A percentile compares a stretch with the other conserved stretches of the same genome.
Conservation (phyloP, 2,113 vertebrate genomes). For the Sturnira hondurensis region DNA sequence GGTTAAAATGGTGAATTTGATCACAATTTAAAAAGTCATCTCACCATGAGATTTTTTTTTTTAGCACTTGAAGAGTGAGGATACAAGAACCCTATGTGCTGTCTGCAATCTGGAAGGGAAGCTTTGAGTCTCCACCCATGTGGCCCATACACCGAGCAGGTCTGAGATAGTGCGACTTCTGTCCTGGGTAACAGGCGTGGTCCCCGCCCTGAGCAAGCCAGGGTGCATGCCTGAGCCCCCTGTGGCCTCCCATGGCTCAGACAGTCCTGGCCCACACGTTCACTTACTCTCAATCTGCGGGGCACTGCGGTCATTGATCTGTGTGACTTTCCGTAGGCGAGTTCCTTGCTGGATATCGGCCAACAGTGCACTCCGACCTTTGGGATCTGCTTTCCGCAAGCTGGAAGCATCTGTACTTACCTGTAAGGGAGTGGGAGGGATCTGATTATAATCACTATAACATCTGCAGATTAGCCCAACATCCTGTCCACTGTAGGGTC, state of each 20-base stretch:
- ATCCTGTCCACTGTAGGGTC: not conserved
- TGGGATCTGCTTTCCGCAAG: constrained; percentile 76
- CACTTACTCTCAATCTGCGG: constrained; percentile 91
- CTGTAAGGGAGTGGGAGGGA: constrained; percentile 65
- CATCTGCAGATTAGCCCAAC: not conserved
- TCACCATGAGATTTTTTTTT: not conserved
- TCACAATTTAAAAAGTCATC: not conserved
- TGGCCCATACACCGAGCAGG: not conserved
- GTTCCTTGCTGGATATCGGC: constrained; percentile 95
- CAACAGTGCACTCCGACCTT: constrained; percentile 88
- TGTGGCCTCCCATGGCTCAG: accelerated
- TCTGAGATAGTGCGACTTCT: not conserved
- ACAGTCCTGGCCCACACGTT: accelerated
- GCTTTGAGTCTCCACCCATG: not conserved
- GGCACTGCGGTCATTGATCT: constrained; percentile 92
- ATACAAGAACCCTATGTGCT: not conserved
- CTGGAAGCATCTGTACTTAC: constrained; percentile 75
- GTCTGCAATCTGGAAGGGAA: not conserved
- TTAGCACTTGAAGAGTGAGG: not conserved
- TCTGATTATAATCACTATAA: not conserved
- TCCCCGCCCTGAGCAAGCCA: not conserved
- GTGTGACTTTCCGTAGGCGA: constrained; percentile 88
- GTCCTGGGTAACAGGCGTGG: not conserved
- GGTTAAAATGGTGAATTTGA: not conserved
- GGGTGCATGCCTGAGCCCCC: not conserved